Percentiles rank a stretch among this genome's conserved stretches.
These are phyloP conservation scores for Takifugu rubripes DNA, from an alignment of 2,797 vertebrate species.

Conservation along the genomic window DNA sequence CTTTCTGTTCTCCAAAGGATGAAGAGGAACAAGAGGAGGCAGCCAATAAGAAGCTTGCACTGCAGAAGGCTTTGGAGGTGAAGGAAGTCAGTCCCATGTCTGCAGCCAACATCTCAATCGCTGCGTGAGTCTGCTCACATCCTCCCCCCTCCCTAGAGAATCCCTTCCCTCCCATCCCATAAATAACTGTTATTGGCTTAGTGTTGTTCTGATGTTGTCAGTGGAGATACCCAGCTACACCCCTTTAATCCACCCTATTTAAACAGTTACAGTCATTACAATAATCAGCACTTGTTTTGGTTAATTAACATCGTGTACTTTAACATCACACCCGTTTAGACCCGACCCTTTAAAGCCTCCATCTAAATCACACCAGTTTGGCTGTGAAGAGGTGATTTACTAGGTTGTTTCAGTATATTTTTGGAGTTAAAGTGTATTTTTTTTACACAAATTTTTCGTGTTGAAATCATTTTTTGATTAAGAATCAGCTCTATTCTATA, in stretches of 20 bases:
- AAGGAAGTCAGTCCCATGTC: conserved; percentile 98
- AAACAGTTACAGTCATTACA: conserved; percentile 7
- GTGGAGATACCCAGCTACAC: conserved; percentile 12
- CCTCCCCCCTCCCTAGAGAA: conserved; percentile 7
- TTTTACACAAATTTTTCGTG: background rate
- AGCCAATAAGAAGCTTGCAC: conserved; percentile 93
- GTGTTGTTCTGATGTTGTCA: conserved; percentile 2
- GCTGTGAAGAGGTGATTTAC: too few relatives aligned
- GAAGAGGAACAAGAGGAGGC: conserved; percentile 97
- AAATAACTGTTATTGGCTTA: background rate
- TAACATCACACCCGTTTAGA: background rate
- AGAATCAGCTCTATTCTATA: too few relatives aligned
- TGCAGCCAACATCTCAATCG: conserved; percentile 92
- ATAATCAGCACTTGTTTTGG: background rate
- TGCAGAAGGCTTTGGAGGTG: conserved; percentile 97
- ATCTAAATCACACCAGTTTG: background rate
- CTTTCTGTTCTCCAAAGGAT: conserved; percentile 74
- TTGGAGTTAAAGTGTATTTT: background rate
- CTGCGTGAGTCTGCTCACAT: conserved; percentile 83
- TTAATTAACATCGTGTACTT: background rate
- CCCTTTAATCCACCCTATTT: background rate
- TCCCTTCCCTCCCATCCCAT: background rate
- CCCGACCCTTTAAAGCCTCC: background rate
- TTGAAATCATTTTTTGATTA: too few relatives aligned
- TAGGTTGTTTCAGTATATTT: too few relatives aligned